Base-by-base conservation (phyloP, 2,797 vertebrate genomes). In the Cyprinodon diabolis region DNA sequence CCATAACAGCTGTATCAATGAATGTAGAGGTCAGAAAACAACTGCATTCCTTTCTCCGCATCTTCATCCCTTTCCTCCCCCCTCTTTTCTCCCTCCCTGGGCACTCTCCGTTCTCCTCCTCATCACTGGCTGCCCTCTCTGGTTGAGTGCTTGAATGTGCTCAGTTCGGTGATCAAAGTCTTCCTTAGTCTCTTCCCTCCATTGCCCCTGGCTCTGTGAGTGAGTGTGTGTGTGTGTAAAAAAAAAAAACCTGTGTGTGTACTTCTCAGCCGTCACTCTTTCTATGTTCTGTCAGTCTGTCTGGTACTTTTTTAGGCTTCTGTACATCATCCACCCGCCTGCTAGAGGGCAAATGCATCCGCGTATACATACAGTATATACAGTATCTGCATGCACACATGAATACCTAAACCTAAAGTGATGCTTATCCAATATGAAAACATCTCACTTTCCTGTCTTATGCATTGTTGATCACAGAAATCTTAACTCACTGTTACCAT, bases 111-210 rank as follows among this genome's bases (percentile, higher is more conserved):
- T 87, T 80, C 90, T 87, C 81, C 86, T 88, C 88, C 86, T 91
- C 90, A 90, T 93, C 91, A 81, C 87, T 88, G 89, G 84, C 89
- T 90, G 88, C 89, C 86, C 92, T 93, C 91, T 93, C 87, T 89
- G 90, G 87, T 91, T 94, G 91, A 93, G 90, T 87, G 91, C 89
- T 90, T 89, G 86, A 93, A 91, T 86, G 89, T 86, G 86, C 88
- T 93, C 90, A 91, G 90, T 91, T 92, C 89, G 84, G 90, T 92
- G 93, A 95, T 95, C 92, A 94, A 94, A 94, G 93, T 93, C 91
- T 91, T 94, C 90, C 90, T 88, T 87, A 55, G 80, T 88, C 89
- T 94, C 90, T 91, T 92, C 89, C 89, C 88, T 92, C 90, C 90
- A 88, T 90, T 80, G 87, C 88, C 88, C 87, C 87, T 80, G 87